Evolutionary conservation across 2,888 invertebrate species (phyloP).

Genomic region (Bombylius major): DNA sequence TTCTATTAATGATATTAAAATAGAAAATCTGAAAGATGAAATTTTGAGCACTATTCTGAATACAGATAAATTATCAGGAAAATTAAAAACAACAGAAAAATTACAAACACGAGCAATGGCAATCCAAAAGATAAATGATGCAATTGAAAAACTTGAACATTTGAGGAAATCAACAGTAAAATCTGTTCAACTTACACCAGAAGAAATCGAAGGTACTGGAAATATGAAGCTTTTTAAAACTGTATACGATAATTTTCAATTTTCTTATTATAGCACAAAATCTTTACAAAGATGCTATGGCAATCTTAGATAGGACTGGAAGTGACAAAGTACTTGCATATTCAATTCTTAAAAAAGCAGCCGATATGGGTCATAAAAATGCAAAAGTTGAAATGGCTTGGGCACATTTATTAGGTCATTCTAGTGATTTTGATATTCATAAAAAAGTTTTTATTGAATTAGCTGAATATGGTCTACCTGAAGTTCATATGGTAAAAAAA

Average conservation of each 20-base stretch:
- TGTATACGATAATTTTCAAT: not conserved
- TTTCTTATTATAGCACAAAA: conserved; percentile 47
- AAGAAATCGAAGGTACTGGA: conserved; percentile 52
- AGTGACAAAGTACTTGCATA: conserved; percentile 64
- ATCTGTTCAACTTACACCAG: conserved; percentile 44
- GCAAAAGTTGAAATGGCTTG: conserved; percentile 80
- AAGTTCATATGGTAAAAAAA: conserved; percentile 70
- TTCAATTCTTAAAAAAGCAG: conserved; percentile 62
- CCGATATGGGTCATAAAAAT: conserved; percentile 64
- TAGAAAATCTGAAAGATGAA: conserved; percentile 28
- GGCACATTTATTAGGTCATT: conserved; percentile 76
- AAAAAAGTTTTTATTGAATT: conserved; percentile 62
- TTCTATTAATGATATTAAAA: not conserved
- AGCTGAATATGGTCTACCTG: conserved; percentile 63
- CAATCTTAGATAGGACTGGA: conserved; percentile 55
- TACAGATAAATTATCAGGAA: conserved; percentile 14
- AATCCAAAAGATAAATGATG: conserved; percentile 11
- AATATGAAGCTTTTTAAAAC: not conserved
- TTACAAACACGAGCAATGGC: conserved; percentile 25
- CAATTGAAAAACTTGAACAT: conserved; percentile 29
- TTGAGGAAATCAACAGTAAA: conserved; percentile 37
- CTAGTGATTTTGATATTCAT: conserved; percentile 61
- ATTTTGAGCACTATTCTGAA: conserved; percentile 16
- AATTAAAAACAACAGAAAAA: conserved; percentile 13
- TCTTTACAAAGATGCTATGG: conserved; percentile 58